phyloP scores from a whole-genome alignment of 2,797 vertebrate species.

The Hippocampus kuda region DNA sequence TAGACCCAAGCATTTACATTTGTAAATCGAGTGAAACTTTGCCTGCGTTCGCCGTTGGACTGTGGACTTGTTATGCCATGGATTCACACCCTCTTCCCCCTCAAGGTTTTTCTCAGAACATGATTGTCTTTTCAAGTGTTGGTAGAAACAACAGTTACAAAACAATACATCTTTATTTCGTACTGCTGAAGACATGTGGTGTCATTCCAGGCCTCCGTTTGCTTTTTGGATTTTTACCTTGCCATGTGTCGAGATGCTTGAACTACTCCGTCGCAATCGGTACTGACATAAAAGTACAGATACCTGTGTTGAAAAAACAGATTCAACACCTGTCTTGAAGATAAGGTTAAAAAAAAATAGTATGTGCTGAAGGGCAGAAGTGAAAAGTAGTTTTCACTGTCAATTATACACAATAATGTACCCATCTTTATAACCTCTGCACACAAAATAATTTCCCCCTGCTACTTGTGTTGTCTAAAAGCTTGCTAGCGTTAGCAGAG shows the following conservation, averaged over 20 bases:
- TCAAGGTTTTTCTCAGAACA: conserved; percentile 9
- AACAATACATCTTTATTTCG: not conserved
- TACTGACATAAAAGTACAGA: not conserved
- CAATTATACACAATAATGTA: no score
- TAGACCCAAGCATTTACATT: conserved; percentile 23
- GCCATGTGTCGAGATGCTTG: not conserved
- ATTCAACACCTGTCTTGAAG: no score
- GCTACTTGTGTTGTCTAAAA: no score
- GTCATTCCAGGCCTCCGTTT: not conserved
- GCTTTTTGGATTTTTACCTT: not conserved
- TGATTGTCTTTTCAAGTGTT: conserved; percentile 3
- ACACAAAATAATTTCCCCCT: no score
- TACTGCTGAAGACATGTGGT: not conserved
- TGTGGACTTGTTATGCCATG: conserved; percentile 28
- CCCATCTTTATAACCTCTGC: no score
- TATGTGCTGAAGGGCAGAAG: no score
- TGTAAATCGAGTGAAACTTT: conserved; percentile 42
- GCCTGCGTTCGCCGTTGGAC: conserved; percentile 6
- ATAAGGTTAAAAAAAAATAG: no score
- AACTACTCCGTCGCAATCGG: not conserved
- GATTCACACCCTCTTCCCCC: conserved; percentile 19
- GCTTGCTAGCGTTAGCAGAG: no score
- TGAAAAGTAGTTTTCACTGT: no score
- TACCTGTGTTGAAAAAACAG: not conserved
- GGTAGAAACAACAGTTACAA: not conserved